Percentiles rank a stretch among this genome's conserved stretches.
Evolutionary conservation across 2,113 vertebrate species (phyloP).

Genomic region (Phycodurus eques): DNA sequence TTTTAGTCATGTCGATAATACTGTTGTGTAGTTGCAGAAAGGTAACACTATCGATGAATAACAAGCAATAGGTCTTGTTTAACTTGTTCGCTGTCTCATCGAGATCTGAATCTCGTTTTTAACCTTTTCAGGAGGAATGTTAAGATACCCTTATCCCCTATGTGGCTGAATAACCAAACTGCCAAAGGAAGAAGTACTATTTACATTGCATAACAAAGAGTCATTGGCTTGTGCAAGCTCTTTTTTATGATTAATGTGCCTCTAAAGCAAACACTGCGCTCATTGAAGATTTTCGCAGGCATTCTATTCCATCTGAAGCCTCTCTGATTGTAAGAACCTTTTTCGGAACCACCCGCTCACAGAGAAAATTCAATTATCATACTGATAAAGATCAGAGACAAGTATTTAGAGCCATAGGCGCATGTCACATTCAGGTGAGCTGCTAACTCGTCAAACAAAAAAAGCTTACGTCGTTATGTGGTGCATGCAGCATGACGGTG

Average conservation of each 20-base stretch:
- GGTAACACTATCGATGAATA: too few relatives aligned
- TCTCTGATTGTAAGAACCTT: conserved; percentile 3
- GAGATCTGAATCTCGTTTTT: not conserved
- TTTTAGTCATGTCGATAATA: not conserved
- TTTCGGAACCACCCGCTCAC: conserved; percentile 11
- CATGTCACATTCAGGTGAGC: not conserved
- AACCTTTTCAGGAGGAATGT: conserved; percentile 35
- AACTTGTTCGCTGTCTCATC: too few relatives aligned
- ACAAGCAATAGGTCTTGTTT: too few relatives aligned
- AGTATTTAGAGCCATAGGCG: conserved; percentile 14
- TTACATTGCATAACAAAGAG: conserved; percentile 70
- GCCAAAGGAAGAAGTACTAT: conserved; percentile 57
- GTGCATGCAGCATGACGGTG: not conserved
- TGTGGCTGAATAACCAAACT: conserved; percentile 41
- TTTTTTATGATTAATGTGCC: not conserved
- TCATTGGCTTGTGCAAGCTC: conserved; percentile 37
- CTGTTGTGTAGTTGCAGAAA: not conserved
- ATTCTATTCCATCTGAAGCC: conserved; percentile 45
- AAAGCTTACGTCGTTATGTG: not conserved
- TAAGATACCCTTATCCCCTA: conserved; percentile 58
- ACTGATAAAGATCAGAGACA: conserved; percentile 17
- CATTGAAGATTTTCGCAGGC: conserved; percentile 41
- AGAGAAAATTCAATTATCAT: conserved; percentile 12
- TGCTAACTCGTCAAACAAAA: not conserved
- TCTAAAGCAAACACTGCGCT: conserved; percentile 59